A percentile compares a stretch with the other conserved stretches of the same genome.
Evolutionary conservation across 2,888 invertebrate species (phyloP).

Genomic region (Tinea semifulvella): DNA sequence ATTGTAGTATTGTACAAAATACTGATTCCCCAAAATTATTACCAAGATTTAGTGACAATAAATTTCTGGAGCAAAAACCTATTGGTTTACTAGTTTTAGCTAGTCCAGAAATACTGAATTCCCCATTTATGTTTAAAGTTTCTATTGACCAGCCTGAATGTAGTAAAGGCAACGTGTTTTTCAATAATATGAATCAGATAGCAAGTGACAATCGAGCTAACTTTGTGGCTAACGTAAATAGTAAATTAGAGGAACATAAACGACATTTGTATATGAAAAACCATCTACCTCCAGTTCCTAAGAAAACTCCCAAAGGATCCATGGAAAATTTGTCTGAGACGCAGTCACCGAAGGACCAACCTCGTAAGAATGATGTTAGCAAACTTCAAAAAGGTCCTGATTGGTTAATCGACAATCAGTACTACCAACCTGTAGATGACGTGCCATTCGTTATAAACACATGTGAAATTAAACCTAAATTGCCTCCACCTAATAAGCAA

Average conservation of each 20-base stretch:
- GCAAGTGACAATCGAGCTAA: conserved; percentile 22
- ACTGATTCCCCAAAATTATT: not conserved
- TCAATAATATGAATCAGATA: conserved; percentile 50
- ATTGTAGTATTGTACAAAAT: not conserved
- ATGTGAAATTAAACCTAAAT: conserved; percentile 12
- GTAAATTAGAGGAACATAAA: conserved; percentile 9
- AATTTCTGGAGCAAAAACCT: conserved; percentile 1
- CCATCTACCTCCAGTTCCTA: conserved; percentile 12
- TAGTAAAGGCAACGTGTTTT: conserved; percentile 42
- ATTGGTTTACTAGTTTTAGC: conserved; percentile 11
- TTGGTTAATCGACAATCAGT: conserved; percentile 47
- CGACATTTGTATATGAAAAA: conserved; percentile 1
- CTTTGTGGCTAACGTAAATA: not conserved
- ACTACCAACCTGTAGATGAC: conserved; percentile 49
- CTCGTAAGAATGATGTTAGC: conserved; percentile 27
- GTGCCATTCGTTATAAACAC: conserved; percentile 48
- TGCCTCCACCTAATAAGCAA: conserved; percentile 5
- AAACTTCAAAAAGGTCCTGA: conserved; percentile 41
- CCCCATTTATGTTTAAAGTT: conserved; percentile 11
- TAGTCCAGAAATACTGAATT: conserved; percentile 8
- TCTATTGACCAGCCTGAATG: conserved; percentile 19
- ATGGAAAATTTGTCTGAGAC: conserved; percentile 6
- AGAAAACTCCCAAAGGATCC: conserved; percentile 12
- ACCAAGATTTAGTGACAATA: conserved; percentile 2
- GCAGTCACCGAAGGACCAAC: not conserved